Percentiles rank a stretch among this genome's conserved stretches.
Evolutionary conservation across 2,113 vertebrate species (phyloP).

Genomic region (Aphelocoma coerulescens): DNA sequence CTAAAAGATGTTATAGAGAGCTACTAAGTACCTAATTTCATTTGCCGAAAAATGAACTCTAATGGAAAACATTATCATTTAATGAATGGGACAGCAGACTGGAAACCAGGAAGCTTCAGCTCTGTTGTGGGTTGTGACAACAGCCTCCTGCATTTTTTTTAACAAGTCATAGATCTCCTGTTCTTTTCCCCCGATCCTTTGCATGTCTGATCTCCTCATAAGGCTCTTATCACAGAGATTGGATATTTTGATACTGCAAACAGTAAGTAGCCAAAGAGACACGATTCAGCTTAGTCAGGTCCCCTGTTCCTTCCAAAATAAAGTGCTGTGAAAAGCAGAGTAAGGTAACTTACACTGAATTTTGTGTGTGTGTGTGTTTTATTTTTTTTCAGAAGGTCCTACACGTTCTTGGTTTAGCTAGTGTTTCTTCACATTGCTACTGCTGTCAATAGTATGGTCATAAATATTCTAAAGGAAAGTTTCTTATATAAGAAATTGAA

Average conservation of each 20-base stretch:
- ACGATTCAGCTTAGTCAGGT: background rate
- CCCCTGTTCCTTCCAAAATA: accelerated
- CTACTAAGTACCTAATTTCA: background rate
- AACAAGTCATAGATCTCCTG: background rate
- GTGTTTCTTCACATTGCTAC: background rate
- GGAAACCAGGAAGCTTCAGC: background rate
- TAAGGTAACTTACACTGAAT: background rate
- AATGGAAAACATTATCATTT: background rate
- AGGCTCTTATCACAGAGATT: background rate
- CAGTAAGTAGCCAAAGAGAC: background rate
- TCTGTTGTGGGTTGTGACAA: background rate
- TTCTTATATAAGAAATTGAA: background rate
- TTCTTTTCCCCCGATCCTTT: background rate
- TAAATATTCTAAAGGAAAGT: background rate
- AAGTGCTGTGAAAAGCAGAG: background rate
- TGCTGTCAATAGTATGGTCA: background rate
- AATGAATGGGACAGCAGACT: background rate
- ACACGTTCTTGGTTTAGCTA: background rate
- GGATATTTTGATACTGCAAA: background rate
- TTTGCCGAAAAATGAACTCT: background rate
- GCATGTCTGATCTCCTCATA: background rate
- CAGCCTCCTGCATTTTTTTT: background rate
- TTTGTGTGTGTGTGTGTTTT: background rate
- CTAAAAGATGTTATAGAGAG: background rate
- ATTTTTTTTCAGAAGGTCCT: background rate